phyloP scores from a whole-genome alignment of 2,113 vertebrate species.

The Acanthisitta chloris region DNA sequence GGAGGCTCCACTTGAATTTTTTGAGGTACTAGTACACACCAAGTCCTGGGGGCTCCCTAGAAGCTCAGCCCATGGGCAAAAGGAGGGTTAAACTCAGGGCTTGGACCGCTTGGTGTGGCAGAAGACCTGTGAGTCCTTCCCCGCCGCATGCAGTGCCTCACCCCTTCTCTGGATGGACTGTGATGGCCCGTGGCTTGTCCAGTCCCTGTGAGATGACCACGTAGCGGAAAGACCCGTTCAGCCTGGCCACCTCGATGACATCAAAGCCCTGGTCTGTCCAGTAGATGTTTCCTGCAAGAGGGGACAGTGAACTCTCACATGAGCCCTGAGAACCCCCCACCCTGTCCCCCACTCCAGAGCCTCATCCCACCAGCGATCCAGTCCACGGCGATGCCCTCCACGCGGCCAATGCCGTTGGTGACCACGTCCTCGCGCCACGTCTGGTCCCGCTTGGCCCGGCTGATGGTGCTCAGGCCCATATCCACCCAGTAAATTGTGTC shows the following conservation, averaged over 20 bases:
- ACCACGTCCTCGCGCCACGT: constrained; percentile 96
- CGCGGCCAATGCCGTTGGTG: constrained; percentile 93
- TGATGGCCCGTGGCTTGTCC: constrained; percentile 95
- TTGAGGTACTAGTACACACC: not conserved
- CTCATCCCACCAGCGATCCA: constrained; percentile 87
- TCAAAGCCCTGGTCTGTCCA: constrained; percentile 98
- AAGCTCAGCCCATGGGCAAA: not conserved
- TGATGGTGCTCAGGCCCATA: constrained; percentile 96
- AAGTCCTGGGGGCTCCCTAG: not conserved
- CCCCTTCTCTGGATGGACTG: constrained; percentile 94
- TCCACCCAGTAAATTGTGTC: constrained; percentile 99
- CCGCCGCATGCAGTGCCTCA: not conserved
- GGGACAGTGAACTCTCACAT: fast-evolving
- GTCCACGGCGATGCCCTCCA: constrained; percentile 95
- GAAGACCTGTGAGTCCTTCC: not conserved
- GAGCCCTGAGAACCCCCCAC: fast-evolving
- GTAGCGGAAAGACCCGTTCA: constrained; percentile 97
- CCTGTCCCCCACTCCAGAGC: fast-evolving
- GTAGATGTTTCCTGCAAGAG: constrained; percentile 91
- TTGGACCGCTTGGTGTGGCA: not conserved
- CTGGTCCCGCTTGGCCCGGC: constrained; percentile 93
- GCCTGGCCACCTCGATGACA: constrained; percentile 94
- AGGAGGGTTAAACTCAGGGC: not conserved
- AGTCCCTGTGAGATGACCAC: constrained; percentile 96
- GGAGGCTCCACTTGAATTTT: not conserved